These are phyloP conservation scores for Chromis chromis DNA, from an alignment of 2,797 vertebrate species.

Conservation along the genomic window DNA sequence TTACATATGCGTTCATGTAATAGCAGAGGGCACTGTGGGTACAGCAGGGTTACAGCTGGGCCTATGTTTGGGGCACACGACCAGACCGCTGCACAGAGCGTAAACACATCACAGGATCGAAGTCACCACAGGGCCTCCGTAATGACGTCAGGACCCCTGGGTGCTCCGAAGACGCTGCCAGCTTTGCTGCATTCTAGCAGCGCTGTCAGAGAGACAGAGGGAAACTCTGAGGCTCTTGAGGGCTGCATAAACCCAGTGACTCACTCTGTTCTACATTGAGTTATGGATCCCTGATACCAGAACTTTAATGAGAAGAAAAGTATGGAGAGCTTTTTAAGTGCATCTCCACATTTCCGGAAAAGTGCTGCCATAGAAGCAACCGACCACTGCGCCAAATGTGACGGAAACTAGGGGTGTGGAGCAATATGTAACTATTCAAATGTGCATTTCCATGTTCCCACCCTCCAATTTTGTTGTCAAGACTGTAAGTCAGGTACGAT, in stretches of 20 bases:
- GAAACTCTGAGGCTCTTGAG: constrained; percentile 32
- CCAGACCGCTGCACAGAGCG: constrained; percentile 68
- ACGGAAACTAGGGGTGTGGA: neutral
- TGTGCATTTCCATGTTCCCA: neutral
- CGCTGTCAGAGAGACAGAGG: constrained; percentile 19
- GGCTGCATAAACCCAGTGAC: constrained; percentile 59
- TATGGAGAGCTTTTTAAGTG: constrained; percentile 3
- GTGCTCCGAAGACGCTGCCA: constrained; percentile 72
- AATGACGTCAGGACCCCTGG: constrained; percentile 79
- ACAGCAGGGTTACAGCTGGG: constrained; percentile 74
- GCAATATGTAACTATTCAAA: neutral
- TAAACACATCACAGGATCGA: constrained; percentile 82
- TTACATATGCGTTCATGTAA: constrained; percentile 38
- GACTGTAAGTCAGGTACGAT: constrained; percentile 12
- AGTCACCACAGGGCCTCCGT: constrained; percentile 68
- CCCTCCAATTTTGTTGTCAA: constrained; percentile 3
- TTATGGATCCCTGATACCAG: constrained; percentile 30
- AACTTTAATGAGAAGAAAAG: constrained; percentile 23
- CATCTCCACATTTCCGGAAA: neutral
- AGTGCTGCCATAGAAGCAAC: neutral
- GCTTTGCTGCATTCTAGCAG: constrained; percentile 41
- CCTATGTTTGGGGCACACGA: constrained; percentile 65
- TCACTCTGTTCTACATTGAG: constrained; percentile 38
- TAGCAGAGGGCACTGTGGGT: constrained; percentile 51
- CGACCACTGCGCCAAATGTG: neutral